Evolutionary conservation across 2,113 vertebrate species (phyloP).

Genomic region (Scytalopus superciliaris): DNA sequence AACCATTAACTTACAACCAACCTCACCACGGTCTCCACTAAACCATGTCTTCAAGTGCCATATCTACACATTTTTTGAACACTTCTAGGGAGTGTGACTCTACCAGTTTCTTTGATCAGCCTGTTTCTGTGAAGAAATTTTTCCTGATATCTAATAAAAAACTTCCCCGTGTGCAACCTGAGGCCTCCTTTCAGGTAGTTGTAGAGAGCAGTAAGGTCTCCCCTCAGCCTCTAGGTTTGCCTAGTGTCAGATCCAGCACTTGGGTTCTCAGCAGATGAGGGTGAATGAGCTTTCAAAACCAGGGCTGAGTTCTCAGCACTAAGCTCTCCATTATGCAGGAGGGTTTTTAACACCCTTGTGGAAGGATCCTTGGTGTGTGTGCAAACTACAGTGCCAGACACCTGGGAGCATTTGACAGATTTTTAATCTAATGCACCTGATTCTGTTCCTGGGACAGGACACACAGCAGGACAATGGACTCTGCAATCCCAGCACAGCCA

Average conservation of each 20-base stretch:
- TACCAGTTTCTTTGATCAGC: neutral
- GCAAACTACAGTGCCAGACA: neutral
- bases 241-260: neutral
- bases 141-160: neutral
- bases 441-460: neutral
- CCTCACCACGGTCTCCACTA: neutral
- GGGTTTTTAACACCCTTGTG: neutral
- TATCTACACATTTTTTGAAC: neutral
- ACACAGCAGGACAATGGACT: neutral
- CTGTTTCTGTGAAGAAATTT: neutral
- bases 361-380: neutral
- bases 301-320: neutral
- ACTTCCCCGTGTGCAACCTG: neutral
- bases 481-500: neutral
- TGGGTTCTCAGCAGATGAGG: neutral
- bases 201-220: neutral
- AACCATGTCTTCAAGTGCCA: neutral
- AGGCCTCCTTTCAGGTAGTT: neutral
- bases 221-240: neutral
- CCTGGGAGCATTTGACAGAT: neutral
- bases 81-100: neutral
- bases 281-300: neutral
- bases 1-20: neutral
- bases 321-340: neutral
- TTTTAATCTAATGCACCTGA: neutral